Base-by-base conservation (phyloP, 2,113 vertebrate species). In the human region DNA sequence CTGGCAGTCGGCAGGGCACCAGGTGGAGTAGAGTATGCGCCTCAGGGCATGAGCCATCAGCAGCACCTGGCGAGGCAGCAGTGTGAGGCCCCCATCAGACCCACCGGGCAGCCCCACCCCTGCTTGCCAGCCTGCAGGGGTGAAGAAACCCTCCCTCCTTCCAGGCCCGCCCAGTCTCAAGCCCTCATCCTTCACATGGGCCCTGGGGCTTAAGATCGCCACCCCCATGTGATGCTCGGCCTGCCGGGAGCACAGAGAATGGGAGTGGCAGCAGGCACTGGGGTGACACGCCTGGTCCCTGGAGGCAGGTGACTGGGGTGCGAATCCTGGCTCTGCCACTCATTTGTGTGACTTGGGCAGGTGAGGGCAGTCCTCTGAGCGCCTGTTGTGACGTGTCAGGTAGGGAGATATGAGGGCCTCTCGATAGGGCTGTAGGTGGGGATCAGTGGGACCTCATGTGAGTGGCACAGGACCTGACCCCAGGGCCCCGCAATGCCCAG, bases 11-110 rank as follows among this genome's bases (percentile, higher is more conserved):
- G 97, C 32, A 0, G 98, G 99, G 0, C 98, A 98, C 93, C 99
- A 99, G 0, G 99, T 99, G 97, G 99, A 99, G 82, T 99, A 99
- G 2, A 99, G 99, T 87, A 99, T 98, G 38, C 99, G 98, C 25
- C 98, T 98, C 52, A 99, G 98, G 0, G 99, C 99, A 0, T 99
- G 99, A 0, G 99, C 99, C 99, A 99, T 99, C 93, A 99, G 99
- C 76, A 99, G 99, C 0, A 97, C 99, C 99, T 99, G 98, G 30
- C 32, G 0, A 52, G 68, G 61, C 35, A 80, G 5, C 14, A 3
- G 25, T 4, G 2, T 5, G 5, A 10, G 0, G 14, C 52, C 23
- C 22, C 64, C 59, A 1, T 52, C 64, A 92, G 94, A 32, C 59
- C 27, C 45, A 32, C 1, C 18, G 0, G 16, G 64, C 1, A 7